phyloP scores from a whole-genome alignment of 2,113 vertebrate species.

The Xyrauchen texanus region DNA sequence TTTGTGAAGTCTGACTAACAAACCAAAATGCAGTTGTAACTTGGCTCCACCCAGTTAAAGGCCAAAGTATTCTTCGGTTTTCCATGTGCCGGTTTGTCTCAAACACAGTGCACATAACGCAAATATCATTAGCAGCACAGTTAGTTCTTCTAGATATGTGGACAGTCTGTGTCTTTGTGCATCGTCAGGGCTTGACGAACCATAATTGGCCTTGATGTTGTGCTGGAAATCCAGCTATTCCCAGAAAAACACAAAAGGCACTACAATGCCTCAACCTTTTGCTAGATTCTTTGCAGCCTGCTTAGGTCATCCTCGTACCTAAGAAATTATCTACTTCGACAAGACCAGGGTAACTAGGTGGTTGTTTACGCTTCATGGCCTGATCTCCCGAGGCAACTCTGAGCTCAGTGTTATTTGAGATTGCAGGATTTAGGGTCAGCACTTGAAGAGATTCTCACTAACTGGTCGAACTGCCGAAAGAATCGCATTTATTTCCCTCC shows the following conservation, averaged over 20 bases:
- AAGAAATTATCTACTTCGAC: slow-evolving; percentile 7
- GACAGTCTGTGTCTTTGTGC: too few relatives aligned
- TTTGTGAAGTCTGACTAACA: too few relatives aligned
- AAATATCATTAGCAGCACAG: too few relatives aligned
- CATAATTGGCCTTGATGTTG: too few relatives aligned
- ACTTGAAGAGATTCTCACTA: slow-evolving; percentile 31
- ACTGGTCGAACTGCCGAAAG: slow-evolving; percentile 18
- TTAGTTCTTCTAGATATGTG: too few relatives aligned
- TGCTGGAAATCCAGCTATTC: neutral
- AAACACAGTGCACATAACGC: too few relatives aligned
- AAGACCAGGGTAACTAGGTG: slow-evolving; percentile 33
- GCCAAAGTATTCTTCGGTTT: too few relatives aligned
- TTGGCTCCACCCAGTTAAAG: too few relatives aligned
- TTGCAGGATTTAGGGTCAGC: slow-evolving; percentile 25
- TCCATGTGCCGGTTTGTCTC: too few relatives aligned
- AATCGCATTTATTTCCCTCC: neutral
- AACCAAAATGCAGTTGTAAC: too few relatives aligned
- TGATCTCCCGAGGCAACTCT: slow-evolving; percentile 4
- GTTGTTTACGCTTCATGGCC: slow-evolving; percentile 35
- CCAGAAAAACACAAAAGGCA: slow-evolving; percentile 15
- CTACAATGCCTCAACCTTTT: neutral
- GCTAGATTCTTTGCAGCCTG: slow-evolving; percentile 21
- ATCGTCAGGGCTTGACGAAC: too few relatives aligned
- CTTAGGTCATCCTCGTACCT: neutral
- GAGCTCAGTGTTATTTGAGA: slow-evolving; percentile 14